Evolutionary conservation across 2,113 vertebrate species (phyloP), one percentile per base, ranked within the genome.

Genomic region (Microtus montanus): DNA sequence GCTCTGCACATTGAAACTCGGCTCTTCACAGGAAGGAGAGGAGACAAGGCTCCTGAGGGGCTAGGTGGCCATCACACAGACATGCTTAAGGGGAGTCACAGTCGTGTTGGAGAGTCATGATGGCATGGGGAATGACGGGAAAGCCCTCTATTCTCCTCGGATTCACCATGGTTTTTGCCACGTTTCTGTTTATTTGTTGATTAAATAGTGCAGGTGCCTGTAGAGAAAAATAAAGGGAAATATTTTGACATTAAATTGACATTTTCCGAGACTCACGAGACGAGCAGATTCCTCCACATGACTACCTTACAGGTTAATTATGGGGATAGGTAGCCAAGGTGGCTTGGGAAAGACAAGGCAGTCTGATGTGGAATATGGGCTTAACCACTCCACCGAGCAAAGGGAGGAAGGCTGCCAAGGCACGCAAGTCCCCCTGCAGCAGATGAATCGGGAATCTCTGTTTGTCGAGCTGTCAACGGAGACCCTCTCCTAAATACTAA

Each of bases 401-500:
- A 89, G 26, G 64, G 80, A 95, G 95, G 80, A 96, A 89, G 78
- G 26, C 90, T 97, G 96, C 97, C 97, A 97, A 96, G 78, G 82
- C 61, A 77, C 3, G 82, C 5, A 75, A 90, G 54, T 93, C 52
- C 91, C 91, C 96, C 89, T 92, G 85, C 14, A 90, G 94, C 97
- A 97, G 96, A 96, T 96, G 93, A 96, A 92, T 80, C 3, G 7
- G 93, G 94, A 95, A 89, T 68, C 97, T 96, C 95, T 96, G 96
- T 96, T 97, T 96, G 87, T 96, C 68, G 87, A 95, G 88, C 96
- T 97, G 96, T 97, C 96, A 96, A 80, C 78, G 33, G 66, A 96
- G 96, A 64, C 94, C 90, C 71, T 95, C 90, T 96, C 87, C 80
- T 92, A 89, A 97, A 96, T 96, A 97, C 96, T 97, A 97, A 98